These are phyloP conservation scores for Mamestra configurata DNA, from an alignment of 1,140 invertebrate genomes.

Conservation along the genomic window DNA sequence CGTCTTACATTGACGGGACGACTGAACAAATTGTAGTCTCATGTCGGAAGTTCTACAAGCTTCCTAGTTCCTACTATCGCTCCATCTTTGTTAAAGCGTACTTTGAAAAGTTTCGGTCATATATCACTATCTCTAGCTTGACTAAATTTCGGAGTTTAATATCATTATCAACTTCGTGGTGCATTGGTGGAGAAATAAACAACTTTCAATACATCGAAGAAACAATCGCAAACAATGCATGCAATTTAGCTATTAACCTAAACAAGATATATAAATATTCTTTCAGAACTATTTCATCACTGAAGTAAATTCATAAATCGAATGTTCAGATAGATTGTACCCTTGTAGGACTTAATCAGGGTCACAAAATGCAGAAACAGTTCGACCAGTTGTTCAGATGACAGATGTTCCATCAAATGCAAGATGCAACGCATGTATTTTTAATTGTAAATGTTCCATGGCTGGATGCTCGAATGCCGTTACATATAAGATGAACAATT, in stretches of 20 bases:
- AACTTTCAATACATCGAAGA: background rate
- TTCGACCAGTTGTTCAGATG: no score
- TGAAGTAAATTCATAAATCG: background rate
- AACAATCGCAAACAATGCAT: background rate
- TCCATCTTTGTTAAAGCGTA: background rate
- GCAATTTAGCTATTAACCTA: background rate
- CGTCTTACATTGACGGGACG: background rate
- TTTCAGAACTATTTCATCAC: background rate
- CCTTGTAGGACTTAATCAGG: no score
- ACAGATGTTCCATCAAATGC: background rate
- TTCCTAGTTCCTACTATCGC: background rate
- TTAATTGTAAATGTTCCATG: slow-evolving; percentile 48
- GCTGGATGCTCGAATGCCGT: slow-evolving; percentile 18
- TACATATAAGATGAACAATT: slow-evolving; percentile 41
- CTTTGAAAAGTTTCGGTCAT: background rate
- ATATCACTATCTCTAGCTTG: background rate
- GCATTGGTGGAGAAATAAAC: background rate
- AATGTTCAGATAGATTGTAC: no score
- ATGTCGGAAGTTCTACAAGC: background rate
- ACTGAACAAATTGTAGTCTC: no score
- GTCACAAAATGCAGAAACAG: no score
- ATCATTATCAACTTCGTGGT: background rate
- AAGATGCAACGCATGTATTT: slow-evolving; percentile 43
- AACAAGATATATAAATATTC: background rate
- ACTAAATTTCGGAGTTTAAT: background rate